Evolutionary conservation across 2,797 vertebrate genomes (phyloP).

Genomic region (Discoglossus pictus): DNA sequence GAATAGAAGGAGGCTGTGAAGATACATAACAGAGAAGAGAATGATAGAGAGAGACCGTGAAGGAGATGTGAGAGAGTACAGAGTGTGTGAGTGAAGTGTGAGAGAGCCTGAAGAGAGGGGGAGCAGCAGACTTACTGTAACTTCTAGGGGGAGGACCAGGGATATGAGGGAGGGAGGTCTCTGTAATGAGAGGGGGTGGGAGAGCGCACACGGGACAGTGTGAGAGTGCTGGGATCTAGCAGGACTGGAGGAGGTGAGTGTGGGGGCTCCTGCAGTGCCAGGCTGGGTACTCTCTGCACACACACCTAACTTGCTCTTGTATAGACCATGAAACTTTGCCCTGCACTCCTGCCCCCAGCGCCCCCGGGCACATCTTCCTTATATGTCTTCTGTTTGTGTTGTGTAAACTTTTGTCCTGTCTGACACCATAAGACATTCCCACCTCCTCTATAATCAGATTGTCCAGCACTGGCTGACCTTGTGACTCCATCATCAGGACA

Average conservation of each 20-base stretch:
- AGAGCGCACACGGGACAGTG: constrained; percentile 5
- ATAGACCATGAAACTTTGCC: constrained; percentile 19
- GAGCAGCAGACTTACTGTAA: constrained; percentile 12
- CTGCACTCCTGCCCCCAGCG: not conserved
- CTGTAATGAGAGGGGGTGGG: constrained; percentile 4
- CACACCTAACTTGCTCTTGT: constrained; percentile 13
- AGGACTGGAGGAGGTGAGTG: not conserved
- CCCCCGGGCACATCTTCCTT: not conserved
- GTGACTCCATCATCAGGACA: constrained; percentile 49
- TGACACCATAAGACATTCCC: not conserved
- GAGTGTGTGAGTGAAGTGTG: not conserved
- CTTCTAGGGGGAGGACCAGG: constrained; percentile 4
- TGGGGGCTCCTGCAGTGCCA: too few species aligned
- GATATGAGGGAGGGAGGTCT: constrained; percentile 22
- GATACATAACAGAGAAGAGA: too few species aligned
- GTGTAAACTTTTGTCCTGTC: constrained; percentile 2
- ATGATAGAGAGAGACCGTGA: not conserved
- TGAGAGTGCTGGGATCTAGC: too few species aligned
- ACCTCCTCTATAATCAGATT: too few species aligned
- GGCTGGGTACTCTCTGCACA: too few species aligned
- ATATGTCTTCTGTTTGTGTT: too few species aligned
- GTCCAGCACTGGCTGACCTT: not conserved
- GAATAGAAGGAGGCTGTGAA: too few species aligned
- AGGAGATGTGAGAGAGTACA: not conserved
- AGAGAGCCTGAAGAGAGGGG: not conserved